A percentile compares a stretch with the other conserved stretches of the same genome.
phyloP scores from a whole-genome alignment of 2,113 vertebrate species.

The Propithecus coquereli region DNA sequence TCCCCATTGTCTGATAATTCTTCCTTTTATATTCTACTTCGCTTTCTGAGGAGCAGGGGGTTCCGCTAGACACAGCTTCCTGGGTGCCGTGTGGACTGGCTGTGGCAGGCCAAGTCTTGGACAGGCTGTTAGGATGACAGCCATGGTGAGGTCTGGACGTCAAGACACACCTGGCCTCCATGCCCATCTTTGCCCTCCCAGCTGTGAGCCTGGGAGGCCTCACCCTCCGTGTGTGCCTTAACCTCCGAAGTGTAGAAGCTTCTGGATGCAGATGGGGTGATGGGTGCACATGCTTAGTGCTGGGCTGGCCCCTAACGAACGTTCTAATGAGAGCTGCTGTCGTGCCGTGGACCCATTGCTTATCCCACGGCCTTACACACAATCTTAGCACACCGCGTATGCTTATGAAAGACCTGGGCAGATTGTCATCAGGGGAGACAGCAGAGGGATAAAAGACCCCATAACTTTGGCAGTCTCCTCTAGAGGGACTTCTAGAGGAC shows the following conservation, averaged over 20 bases:
- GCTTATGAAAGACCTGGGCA: not conserved
- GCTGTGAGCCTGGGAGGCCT: not conserved
- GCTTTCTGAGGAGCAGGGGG: not conserved
- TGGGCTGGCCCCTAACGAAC: too few species aligned
- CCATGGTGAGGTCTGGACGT: not conserved
- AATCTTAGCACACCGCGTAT: too few species aligned
- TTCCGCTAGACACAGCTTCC: not conserved
- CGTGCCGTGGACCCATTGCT: accelerated
- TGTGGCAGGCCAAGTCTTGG: accelerated
- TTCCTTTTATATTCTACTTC: not conserved
- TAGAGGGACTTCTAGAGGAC: not conserved
- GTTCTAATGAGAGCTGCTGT: too few species aligned
- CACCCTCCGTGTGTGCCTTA: accelerated
- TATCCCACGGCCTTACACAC: accelerated
- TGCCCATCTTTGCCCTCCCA: accelerated
- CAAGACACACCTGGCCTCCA: not conserved
- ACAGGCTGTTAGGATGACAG: not conserved
- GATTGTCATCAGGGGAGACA: not conserved
- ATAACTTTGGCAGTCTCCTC: too few species aligned
- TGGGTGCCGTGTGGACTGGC: not conserved
- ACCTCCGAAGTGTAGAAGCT: not conserved
- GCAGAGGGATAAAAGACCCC: not conserved
- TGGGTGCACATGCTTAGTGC: accelerated
- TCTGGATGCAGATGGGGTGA: not conserved
- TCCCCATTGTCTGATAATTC: accelerated